Evolutionary conservation across 2,113 vertebrate species (phyloP).

Genomic region (Callospermophilus lateralis): DNA sequence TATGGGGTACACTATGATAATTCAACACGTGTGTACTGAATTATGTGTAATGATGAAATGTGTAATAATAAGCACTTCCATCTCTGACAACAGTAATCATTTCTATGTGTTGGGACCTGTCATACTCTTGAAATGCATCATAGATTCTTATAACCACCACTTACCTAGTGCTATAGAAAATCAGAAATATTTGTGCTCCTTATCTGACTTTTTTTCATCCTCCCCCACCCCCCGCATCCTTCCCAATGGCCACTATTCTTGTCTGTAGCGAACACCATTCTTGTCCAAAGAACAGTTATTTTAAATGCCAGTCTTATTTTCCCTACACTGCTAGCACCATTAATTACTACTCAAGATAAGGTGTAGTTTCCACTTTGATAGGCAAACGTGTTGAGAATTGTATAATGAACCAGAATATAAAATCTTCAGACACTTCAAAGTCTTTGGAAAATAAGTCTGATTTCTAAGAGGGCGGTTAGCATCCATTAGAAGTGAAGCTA

Average conservation of each 20-base stretch:
- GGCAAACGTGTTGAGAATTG: not conserved
- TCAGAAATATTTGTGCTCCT: not conserved
- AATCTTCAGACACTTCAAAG: not conserved
- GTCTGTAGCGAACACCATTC: not conserved
- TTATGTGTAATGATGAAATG: not conserved
- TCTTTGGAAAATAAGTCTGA: not conserved
- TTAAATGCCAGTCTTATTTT: not conserved
- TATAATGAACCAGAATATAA: not conserved
- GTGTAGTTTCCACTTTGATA: not conserved
- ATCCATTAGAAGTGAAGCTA: not conserved
- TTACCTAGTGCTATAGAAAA: not conserved
- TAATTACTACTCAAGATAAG: not conserved
- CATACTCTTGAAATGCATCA: not conserved
- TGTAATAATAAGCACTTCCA: not conserved
- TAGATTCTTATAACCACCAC: not conserved
- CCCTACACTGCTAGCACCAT: not conserved
- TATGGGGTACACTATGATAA: not conserved
- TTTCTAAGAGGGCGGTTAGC: not conserved
- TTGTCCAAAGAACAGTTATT: not conserved
- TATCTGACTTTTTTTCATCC: not conserved
- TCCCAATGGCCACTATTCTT: too few species aligned
- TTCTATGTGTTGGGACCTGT: not conserved
- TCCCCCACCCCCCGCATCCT: not conserved
- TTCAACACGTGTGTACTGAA: too few species aligned
- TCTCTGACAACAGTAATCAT: not conserved